A percentile compares a stretch with the other conserved stretches of the same genome.
Evolutionary conservation across 1,140 invertebrate genomes (phyloP).

Genomic region (Batillaria attramentaria): DNA sequence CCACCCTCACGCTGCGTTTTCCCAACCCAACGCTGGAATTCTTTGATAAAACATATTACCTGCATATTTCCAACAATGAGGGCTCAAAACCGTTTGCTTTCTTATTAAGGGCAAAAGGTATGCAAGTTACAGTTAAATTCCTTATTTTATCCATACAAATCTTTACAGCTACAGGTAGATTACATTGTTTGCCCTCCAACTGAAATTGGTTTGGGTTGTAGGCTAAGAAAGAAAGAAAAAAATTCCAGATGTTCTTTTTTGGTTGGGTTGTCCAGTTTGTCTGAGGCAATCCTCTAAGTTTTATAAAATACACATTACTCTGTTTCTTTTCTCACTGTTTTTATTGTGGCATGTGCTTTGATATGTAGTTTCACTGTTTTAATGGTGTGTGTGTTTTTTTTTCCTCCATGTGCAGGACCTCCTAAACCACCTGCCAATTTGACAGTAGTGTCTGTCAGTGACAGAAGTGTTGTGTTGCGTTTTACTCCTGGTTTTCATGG

Average conservation of each 20-base stretch:
- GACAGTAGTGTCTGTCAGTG: background rate
- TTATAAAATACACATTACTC: background rate
- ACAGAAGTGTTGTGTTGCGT: background rate
- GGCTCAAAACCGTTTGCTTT: background rate
- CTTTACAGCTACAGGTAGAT: no score
- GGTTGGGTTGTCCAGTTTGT: background rate
- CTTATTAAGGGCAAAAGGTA: background rate
- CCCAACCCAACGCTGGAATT: background rate
- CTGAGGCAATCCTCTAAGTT: background rate
- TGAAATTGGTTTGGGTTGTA: background rate
- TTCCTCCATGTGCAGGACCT: background rate
- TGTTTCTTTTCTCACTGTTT: no score
- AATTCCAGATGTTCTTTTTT: background rate
- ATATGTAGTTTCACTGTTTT: background rate
- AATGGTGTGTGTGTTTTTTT: no score
- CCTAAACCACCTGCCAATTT: constrained; percentile 1
- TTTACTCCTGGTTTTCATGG: constrained; percentile 22
- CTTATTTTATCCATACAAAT: no score
- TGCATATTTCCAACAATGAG: background rate
- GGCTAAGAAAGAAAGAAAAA: background rate
- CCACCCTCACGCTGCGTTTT: background rate
- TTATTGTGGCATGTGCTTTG: background rate
- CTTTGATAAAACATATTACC: constrained; percentile 10
- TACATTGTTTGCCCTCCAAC: background rate
- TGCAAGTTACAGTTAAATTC: background rate